Percentiles rank a stretch among this genome's conserved stretches.
These are phyloP conservation scores for Cybosia mesomella DNA, from an alignment of 2,888 invertebrate species.

Conservation along the genomic window DNA sequence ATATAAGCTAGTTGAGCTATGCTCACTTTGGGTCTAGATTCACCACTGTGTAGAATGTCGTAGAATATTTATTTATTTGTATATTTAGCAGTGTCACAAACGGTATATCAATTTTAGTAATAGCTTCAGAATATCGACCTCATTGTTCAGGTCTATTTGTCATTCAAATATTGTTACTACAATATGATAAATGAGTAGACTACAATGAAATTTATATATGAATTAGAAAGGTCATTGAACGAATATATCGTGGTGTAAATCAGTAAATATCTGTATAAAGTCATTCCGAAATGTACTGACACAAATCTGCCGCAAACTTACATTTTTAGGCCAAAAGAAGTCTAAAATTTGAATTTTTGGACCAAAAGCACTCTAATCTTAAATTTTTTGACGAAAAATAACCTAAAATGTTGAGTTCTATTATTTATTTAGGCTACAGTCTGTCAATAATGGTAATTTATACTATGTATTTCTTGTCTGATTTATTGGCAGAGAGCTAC, in stretches of 20 bases:
- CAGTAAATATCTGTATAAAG: neutral
- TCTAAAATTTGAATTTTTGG: neutral
- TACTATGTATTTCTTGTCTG: no score
- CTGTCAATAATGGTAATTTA: no score
- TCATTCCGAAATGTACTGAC: no score
- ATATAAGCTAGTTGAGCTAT: neutral
- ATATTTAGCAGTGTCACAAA: neutral
- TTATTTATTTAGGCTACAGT: no score
- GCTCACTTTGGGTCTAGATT: neutral
- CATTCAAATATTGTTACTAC: slow-evolving; percentile 3
- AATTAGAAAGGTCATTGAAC: slow-evolving; percentile 8
- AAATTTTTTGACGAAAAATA: neutral
- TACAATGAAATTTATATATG: slow-evolving; percentile 10
- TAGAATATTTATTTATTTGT: neutral
- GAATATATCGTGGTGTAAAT: neutral
- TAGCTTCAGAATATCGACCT: neutral
- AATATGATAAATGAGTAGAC: slow-evolving; percentile 3
- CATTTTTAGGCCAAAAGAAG: neutral
- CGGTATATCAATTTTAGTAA: neutral
- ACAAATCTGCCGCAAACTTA: neutral
- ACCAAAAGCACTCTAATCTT: neutral
- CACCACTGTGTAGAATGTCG: neutral
- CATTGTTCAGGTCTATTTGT: slow-evolving; percentile 4
- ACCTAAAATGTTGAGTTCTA: no score
- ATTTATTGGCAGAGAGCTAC: no score